phyloP scores from a whole-genome alignment of 2,888 invertebrate species.

The Dryadula phaetusa region DNA sequence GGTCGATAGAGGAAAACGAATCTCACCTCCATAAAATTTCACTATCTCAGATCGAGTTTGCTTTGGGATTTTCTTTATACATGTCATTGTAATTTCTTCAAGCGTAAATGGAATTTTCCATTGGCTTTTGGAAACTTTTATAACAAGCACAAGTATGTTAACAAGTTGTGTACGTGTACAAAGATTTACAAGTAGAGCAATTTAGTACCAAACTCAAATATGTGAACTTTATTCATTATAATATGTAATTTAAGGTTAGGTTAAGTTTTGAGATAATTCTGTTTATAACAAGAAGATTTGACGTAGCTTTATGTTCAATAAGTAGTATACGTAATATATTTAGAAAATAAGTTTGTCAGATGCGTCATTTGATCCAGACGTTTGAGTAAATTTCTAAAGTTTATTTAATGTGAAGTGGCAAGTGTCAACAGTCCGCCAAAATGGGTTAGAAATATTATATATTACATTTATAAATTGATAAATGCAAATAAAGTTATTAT shows the following conservation, averaged over 20 bases:
- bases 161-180: neutral
- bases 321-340: no score
- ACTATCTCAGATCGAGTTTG: neutral
- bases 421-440: no score
- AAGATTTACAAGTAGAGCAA: neutral
- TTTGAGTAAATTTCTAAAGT: no score
- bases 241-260: slow-evolving; percentile 1
- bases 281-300: no score
- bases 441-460: no score
- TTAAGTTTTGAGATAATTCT: no score
- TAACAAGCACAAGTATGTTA: slow-evolving; percentile 14
- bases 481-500: no score
- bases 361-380: no score
- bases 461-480: no score
- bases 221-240: slow-evolving; percentile 12
- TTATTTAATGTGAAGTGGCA: no score
- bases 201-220: neutral
- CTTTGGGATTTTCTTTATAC: neutral
- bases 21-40: neutral
- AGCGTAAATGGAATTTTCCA: slow-evolving; percentile 8
- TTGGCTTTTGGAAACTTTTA: neutral
- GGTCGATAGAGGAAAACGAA: neutral
- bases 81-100: slow-evolving; percentile 11
- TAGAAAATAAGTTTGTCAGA: no score
- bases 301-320: no score